Evolutionary conservation across 2,113 vertebrate species (phyloP).

Genomic region (Noturus placidus): DNA sequence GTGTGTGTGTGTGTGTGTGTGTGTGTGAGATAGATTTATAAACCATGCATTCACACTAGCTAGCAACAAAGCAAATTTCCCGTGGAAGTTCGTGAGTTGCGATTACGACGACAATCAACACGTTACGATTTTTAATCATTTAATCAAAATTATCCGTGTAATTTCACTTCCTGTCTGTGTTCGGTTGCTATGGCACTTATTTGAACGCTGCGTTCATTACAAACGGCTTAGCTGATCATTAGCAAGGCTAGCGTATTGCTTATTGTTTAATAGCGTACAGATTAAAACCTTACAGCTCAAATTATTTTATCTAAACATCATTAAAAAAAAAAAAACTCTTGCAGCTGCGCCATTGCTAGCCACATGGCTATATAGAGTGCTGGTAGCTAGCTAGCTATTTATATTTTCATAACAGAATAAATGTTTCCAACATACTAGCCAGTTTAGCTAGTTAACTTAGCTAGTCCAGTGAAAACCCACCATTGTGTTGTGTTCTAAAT

Average conservation of each 20-base stretch:
- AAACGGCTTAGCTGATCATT: not conserved
- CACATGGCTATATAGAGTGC: not conserved
- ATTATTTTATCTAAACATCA: not conserved
- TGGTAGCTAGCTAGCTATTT: not conserved
- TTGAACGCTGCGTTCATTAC: not conserved
- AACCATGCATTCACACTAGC: not conserved
- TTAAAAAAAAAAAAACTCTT: not conserved
- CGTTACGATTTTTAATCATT: not conserved
- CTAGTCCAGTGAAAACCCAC: not conserved
- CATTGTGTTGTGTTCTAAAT: not conserved
- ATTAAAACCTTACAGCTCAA: not conserved
- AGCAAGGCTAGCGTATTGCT: not conserved
- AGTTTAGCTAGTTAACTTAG: not conserved
- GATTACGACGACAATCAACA: not conserved
- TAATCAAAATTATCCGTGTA: not conserved
- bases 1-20: constrained; percentile 23
- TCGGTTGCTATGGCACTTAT: not conserved
- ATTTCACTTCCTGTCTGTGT: not conserved
- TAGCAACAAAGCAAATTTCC: constrained; percentile 2
- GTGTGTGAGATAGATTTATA: not conserved
- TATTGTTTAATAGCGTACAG: not conserved
- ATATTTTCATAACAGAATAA: not conserved
- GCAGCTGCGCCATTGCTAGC: not conserved
- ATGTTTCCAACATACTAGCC: not conserved
- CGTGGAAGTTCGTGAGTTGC: constrained; percentile 2